These are phyloP conservation scores for Clarias macrocephalus DNA, from an alignment of 2,113 vertebrate genomes.

Conservation along the genomic window DNA sequence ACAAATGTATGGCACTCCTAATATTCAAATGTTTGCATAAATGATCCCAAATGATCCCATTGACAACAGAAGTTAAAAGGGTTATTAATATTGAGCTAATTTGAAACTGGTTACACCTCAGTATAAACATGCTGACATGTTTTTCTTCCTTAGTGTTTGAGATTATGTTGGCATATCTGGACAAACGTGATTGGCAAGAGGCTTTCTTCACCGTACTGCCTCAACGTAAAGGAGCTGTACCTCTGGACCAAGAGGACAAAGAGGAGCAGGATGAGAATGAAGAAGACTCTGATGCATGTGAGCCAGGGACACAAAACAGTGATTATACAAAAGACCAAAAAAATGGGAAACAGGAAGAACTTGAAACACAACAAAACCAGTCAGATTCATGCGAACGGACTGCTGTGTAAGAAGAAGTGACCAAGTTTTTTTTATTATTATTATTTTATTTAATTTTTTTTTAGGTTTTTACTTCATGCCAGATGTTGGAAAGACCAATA, in stretches of 20 bases:
- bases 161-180: constrained; percentile 89
- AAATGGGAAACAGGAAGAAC: constrained; percentile 11
- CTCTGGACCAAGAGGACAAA: constrained; percentile 67
- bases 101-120: neutral
- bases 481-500: neutral
- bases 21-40: neutral
- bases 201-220: constrained; percentile 92
- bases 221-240: constrained; percentile 87
- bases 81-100: neutral
- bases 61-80: neutral
- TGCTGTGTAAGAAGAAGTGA: constrained; percentile 1
- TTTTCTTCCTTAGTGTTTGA: constrained; percentile 85
- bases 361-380: constrained; percentile 10
- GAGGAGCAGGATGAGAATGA: constrained; percentile 34
- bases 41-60: neutral
- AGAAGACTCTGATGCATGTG: constrained; percentile 52
- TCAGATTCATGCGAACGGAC: constrained; percentile 35
- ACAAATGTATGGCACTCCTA: neutral
- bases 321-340: constrained; percentile 35
- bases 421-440: constrained; percentile 9
- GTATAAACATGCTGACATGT: neutral
- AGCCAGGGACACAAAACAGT: constrained; percentile 29
- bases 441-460: neutral
- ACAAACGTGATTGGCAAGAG: constrained; percentile 89
- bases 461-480: neutral